Conservation (phyloP, 2,797 vertebrate species). For the Gephyroberyx darwinii region DNA sequence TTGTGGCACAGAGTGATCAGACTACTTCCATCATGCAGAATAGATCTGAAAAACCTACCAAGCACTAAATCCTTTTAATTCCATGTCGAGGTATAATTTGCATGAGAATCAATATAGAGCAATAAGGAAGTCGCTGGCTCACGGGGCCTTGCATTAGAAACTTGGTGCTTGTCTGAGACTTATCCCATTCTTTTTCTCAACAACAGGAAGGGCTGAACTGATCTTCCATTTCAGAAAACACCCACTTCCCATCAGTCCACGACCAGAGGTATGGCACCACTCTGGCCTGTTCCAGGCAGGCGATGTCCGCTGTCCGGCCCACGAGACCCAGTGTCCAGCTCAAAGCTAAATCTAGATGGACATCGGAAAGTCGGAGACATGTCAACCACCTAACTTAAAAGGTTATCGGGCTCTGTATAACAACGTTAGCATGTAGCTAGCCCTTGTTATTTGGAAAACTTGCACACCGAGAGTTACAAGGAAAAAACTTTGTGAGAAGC, state of each 20-base stretch:
- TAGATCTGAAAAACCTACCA: conserved; percentile 40
- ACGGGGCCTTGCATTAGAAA: conserved; percentile 54
- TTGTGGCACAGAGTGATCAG: conserved; percentile 44
- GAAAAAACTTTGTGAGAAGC: conserved; percentile 44
- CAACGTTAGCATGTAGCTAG: conserved; percentile 23
- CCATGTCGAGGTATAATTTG: conserved; percentile 48
- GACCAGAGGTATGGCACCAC: conserved; percentile 68
- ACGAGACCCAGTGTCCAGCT: neutral
- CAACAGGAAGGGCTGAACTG: conserved; percentile 83
- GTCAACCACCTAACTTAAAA: conserved; percentile 46
- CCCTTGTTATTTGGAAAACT: conserved; percentile 12
- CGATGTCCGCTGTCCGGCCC: conserved; percentile 40
- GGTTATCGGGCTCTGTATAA: conserved; percentile 45
- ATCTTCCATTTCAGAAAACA: conserved; percentile 79
- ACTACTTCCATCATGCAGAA: conserved; percentile 44
- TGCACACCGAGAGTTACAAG: conserved; percentile 10
- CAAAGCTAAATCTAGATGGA: conserved; percentile 54
- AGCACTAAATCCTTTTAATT: conserved; percentile 55
- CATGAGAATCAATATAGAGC: conserved; percentile 59
- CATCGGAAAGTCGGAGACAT: conserved; percentile 43
- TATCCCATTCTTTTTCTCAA: conserved; percentile 61
- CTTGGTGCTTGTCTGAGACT: conserved; percentile 52
- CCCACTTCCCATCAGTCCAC: conserved; percentile 73
- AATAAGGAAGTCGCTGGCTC: conserved; percentile 61
- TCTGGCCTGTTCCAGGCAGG: conserved; percentile 61